Evolutionary conservation across 2,888 invertebrate genomes (phyloP).

Genomic region (Petrolisthes cinctipes): DNA sequence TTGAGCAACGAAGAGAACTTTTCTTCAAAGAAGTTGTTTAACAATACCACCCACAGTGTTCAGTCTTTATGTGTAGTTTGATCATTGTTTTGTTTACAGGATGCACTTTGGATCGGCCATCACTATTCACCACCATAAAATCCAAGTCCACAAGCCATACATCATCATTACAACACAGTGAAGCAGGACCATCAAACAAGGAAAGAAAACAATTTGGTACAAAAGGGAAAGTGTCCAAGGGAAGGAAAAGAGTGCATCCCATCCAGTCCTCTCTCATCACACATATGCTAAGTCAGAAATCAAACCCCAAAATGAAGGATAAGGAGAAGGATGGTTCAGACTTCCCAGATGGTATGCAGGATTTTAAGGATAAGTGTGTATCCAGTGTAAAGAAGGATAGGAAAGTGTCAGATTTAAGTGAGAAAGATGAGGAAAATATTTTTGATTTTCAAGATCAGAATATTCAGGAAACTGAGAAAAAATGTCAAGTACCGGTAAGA

Average conservation of each 20-base stretch:
- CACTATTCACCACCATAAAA: constrained; percentile 6
- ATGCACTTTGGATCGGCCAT: background rate
- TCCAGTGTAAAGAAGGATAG: background rate
- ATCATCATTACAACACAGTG: background rate
- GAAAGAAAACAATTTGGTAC: background rate
- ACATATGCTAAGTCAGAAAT: constrained; percentile 29
- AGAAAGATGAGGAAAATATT: background rate
- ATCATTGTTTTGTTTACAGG: too few relatives aligned
- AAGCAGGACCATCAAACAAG: background rate
- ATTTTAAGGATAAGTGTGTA: background rate
- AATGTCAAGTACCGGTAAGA: background rate
- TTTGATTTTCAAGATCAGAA: background rate
- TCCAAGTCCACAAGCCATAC: background rate
- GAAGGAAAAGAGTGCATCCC: constrained; percentile 27
- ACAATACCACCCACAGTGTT: too few relatives aligned
- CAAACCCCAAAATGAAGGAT: background rate
- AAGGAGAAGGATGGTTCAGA: background rate
- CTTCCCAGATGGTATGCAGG: background rate
- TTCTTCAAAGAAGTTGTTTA: too few relatives aligned
- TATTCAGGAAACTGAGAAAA: background rate
- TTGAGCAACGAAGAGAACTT: too few relatives aligned
- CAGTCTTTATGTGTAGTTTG: too few relatives aligned
- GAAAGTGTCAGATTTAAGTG: background rate
- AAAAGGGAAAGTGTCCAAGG: background rate
- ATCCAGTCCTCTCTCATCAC: constrained; percentile 36